Conservation (phyloP, 2,797 vertebrate species). For the Jordanella pulchra region DNA sequence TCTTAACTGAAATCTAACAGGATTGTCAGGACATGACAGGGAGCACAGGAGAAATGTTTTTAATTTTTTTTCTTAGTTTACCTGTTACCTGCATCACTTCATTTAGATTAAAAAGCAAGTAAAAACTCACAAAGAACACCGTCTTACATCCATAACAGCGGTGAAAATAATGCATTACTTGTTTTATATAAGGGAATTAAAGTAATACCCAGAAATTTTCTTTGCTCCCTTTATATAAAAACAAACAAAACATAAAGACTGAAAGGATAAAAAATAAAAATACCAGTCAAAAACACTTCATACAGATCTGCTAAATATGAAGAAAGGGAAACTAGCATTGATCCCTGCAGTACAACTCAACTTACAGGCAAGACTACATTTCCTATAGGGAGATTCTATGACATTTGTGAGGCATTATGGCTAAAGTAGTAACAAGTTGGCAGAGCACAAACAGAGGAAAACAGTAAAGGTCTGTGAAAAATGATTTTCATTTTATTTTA, state of each 20-base stretch:
- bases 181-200: neutral
- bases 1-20: neutral
- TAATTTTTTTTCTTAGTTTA: neutral
- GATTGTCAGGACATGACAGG: neutral
- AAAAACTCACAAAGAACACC: neutral
- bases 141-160: neutral
- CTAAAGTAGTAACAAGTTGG: no score
- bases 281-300: neutral
- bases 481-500: no score
- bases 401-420: no score
- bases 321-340: neutral
- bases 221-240: no score
- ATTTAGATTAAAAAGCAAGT: neutral
- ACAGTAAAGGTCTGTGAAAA: no score
- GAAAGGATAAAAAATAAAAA: neutral
- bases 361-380: neutral
- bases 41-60: neutral
- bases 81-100: neutral
- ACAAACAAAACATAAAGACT: neutral
- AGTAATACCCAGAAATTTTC: neutral
- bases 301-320: no score
- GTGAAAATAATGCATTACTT: neutral
- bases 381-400: neutral
- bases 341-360: neutral
- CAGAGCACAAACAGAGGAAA: no score